Evolutionary conservation across 1,140 invertebrate species (phyloP).

Genomic region (Zaprionus vittiger): DNA sequence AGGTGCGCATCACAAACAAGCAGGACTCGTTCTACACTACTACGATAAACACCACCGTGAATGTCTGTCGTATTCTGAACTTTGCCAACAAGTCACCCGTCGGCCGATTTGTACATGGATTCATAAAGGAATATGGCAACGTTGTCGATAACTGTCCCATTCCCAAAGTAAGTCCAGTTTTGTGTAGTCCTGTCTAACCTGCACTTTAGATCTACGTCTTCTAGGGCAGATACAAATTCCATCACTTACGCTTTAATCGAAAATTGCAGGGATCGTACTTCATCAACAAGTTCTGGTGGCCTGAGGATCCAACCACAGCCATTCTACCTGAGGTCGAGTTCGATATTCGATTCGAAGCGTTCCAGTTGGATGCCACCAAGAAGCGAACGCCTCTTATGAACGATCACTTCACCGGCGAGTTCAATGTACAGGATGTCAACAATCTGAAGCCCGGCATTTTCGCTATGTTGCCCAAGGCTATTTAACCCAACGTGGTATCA

Average conservation of each 20-base stretch:
- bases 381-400: conserved; percentile 69
- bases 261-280: conserved; percentile 79
- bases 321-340: conserved; percentile 75
- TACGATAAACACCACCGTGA: conserved; percentile 66
- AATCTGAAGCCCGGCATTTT: conserved; percentile 78
- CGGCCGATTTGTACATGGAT: conserved; percentile 62
- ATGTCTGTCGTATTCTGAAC: conserved; percentile 67
- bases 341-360: conserved; percentile 63
- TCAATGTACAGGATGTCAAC: conserved; percentile 70
- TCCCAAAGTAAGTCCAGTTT: conserved; percentile 57
- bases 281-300: conserved; percentile 80
- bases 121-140: conserved; percentile 72
- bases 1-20: conserved; percentile 65
- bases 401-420: conserved; percentile 70
- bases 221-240: conserved; percentile 64
- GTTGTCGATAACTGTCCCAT: conserved; percentile 73
- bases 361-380: conserved; percentile 63
- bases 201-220: conserved; percentile 31
- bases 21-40: conserved; percentile 60
- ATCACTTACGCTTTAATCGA: conserved; percentile 48
- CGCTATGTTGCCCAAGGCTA: conserved; percentile 67
- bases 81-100: conserved; percentile 71
- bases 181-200: conserved; percentile 2
- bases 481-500: conserved; percentile 12
- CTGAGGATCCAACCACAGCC: conserved; percentile 73